A percentile compares a stretch with the other conserved stretches of the same genome.
phyloP scores from a whole-genome alignment of 2,888 invertebrate genomes.

The Ectemnius continuus region DNA sequence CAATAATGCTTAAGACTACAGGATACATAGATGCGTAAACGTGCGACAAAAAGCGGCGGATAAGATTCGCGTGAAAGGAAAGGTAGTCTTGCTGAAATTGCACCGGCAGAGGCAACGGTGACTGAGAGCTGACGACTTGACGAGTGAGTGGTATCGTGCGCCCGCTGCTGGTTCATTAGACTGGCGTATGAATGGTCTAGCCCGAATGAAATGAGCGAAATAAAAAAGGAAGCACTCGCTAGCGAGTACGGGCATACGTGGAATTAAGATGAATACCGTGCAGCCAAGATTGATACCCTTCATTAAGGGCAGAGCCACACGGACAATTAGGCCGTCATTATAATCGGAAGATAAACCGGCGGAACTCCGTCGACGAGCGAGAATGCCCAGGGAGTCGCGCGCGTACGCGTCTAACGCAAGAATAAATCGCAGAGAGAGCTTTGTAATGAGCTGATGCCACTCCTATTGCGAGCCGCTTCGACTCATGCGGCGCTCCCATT shows the following conservation, averaged over 20 bases:
- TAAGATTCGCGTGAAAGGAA: too few relatives aligned
- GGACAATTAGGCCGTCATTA: slow-evolving; percentile 65
- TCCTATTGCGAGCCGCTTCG: slow-evolving; percentile 3
- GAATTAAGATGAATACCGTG: slow-evolving; percentile 58
- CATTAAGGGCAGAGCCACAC: slow-evolving; percentile 52
- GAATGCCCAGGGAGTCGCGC: slow-evolving; percentile 2
- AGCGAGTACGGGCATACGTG: slow-evolving; percentile 34
- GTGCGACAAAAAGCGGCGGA: too few relatives aligned
- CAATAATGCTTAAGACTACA: too few relatives aligned
- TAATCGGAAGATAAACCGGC: slow-evolving; percentile 60
- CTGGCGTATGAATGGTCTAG: slow-evolving; percentile 36
- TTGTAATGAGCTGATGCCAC: slow-evolving; percentile 4
- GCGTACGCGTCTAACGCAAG: slow-evolving; percentile 39
- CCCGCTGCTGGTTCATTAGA: background rate
- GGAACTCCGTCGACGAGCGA: background rate
- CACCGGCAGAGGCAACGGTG: too few relatives aligned
- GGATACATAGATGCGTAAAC: too few relatives aligned
- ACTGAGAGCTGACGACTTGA: too few relatives aligned
- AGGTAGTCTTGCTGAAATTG: too few relatives aligned
- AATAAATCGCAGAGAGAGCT: slow-evolving; percentile 27
- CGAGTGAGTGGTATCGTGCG: too few relatives aligned
- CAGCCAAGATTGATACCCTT: slow-evolving; percentile 64
- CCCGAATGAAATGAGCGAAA: slow-evolving; percentile 38
- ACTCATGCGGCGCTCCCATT: slow-evolving; percentile 39
- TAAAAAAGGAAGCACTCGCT: slow-evolving; percentile 25